Base-by-base conservation (phyloP, 2,888 invertebrate genomes). In the Ephialtes manifestator region DNA sequence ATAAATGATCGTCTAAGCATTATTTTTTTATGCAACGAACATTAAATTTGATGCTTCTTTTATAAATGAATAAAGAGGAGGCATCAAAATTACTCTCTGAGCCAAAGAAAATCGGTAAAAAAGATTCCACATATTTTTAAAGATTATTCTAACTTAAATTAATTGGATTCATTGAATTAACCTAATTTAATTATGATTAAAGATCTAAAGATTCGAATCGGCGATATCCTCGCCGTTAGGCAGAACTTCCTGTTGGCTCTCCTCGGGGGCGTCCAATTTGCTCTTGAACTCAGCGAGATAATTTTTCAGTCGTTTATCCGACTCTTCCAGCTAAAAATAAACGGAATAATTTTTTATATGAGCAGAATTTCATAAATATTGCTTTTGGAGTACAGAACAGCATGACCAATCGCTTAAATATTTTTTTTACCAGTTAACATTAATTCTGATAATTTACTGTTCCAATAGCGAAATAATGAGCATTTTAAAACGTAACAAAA, bases 211-310 rank as follows among this genome's bases (percentile, higher is more conserved):
- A 60, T 60, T n/a, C 2, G 63, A n/a, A 2, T 63, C 63, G n/a
- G 18, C 7, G 35, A n/a, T 8, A 7, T 15, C 60, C 10, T 63
- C 65, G 20, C 5, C 65, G 65, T 39, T 39, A 13, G 65, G 20
- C 39, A 1, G n/a, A 18, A 65, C 39, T 39, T 65, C 65, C 39
- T 65, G 65, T 13, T 39, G 65, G 11, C 39, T 65, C 39, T 65
- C 65, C 18, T 65, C 65, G 20, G n/a, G 43, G 11, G 20, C 2
- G 2, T 20, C 65, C 18, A 65, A 39, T 65, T 65, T 65, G 39
- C 18, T 43, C 65, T 39, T 65, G 39, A 65, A 65, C 20, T 18
- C 43, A 18, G 11, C 2, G 10, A 39, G 7, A 3, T 65, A 65
- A 10, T 65, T 65, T 11, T 18, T 43, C 0, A 65, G 39, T 11